Conservation (phyloP, 2,113 vertebrate species). For the Setophaga kirtlandii region DNA sequence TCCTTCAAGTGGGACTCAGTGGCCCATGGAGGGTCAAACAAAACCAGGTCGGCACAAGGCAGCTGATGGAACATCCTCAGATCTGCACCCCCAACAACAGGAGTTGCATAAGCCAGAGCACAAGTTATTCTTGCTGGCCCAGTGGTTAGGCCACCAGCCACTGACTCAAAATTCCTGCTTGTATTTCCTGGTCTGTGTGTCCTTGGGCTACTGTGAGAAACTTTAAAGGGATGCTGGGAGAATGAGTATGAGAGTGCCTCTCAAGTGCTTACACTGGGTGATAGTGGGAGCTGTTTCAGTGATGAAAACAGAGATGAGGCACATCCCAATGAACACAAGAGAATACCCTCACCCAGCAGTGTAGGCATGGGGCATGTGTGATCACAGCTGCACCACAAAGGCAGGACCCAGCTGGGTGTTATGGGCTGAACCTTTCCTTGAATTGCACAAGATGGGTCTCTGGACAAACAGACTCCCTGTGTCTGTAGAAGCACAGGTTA, state of each 20-base stretch:
- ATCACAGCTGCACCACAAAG: background rate
- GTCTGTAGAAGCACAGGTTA: background rate
- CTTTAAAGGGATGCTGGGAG: slow-evolving; percentile 31
- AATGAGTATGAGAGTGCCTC: background rate
- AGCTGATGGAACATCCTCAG: background rate
- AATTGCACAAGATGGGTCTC: background rate
- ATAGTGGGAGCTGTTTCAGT: background rate
- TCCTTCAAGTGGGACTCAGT: background rate
- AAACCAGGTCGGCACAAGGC: background rate
- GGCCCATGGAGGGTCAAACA: background rate
- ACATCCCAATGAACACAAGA: background rate
- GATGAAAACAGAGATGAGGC: background rate
- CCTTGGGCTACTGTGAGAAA: slow-evolving; percentile 30
- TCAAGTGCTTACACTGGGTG: accelerated
- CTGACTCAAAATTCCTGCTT: slow-evolving; percentile 46
- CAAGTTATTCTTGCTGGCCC: slow-evolving; percentile 41
- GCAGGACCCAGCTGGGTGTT: background rate
- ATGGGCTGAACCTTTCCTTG: background rate
- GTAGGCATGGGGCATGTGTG: background rate
- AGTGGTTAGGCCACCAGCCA: slow-evolving; percentile 25
- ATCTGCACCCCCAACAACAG: background rate
- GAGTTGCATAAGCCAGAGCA: background rate
- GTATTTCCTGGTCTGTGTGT: slow-evolving; percentile 24
- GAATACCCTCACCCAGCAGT: background rate
- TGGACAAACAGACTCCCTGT: background rate